Base-by-base conservation (phyloP, 2,888 invertebrate species). In the Caenorhabditis sp. region DNA sequence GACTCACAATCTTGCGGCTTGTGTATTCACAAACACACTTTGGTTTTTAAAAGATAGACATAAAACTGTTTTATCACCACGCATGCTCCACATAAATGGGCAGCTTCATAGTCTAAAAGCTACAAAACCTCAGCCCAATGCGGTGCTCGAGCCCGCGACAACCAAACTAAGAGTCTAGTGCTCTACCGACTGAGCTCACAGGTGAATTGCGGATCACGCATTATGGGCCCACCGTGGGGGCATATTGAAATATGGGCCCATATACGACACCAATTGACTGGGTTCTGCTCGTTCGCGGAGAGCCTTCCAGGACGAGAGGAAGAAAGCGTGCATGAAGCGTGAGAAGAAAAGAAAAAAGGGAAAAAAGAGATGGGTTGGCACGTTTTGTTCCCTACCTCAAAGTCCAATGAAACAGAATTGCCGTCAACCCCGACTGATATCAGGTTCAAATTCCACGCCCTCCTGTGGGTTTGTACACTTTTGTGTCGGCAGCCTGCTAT, bases 171-270 rank as follows among this genome's bases (percentile, higher is more conserved):
- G 85, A 85, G 85, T 84, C 85, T 85, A 84, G 85, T 85, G 85
- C 85, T 85, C 85, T 85, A 85, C 85, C 85, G 84, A 85, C 85
- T 85, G 85, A 85, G 85, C 85, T 85, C 85, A 85, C 85, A 83
- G 83, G 84, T n/a, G n/a, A n/a, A n/a, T n/a, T n/a, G n/a, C n/a
- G n/a, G n/a, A n/a, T n/a, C n/a, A n/a, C n/a, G n/a, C n/a, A n/a
- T n/a, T n/a, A n/a, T n/a, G n/a, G n/a, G n/a, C n/a, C n/a, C n/a
- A n/a, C n/a, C n/a, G n/a, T n/a, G n/a, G n/a, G n/a, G n/a, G n/a
- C n/a, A n/a, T n/a, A n/a, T n/a, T n/a, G n/a, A n/a, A n/a, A n/a
- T n/a, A n/a, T n/a, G n/a, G n/a, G n/a, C n/a, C n/a, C n/a, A n/a
- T n/a, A n/a, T n/a, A n/a, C n/a, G n/a, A n/a, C n/a, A n/a, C n/a